Evolutionary conservation across 2,888 invertebrate species (phyloP), one percentile per base, ranked within the genome.

Genomic region (Agrotis exclamationis): DNA sequence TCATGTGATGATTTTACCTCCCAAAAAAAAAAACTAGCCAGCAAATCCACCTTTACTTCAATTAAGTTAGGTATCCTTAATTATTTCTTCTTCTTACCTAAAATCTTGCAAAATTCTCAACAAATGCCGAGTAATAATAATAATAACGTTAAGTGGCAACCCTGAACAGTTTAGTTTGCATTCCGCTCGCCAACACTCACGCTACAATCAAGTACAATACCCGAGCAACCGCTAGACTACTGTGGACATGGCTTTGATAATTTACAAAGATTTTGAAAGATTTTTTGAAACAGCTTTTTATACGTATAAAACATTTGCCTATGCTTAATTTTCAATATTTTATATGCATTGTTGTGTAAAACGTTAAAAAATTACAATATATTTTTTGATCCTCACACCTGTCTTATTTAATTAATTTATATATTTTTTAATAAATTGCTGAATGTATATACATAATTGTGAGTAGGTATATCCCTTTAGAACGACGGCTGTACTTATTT

Each of bases 201-300:
- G 92, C 93, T 93, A 93, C 94, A 94, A 94, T 94, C 94, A 92
- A 93, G 93, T 92, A 93, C 94, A 93, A 94, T 93, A 93, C 93
- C 86, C 91, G 89, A 82, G 77, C 81, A 76, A 54, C 53, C 70
- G 87, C 74, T 45, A 83, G 80, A 48, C 3, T 54, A 80, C 1
- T 74, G 22, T 88, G 89, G 94, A 93, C 81, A 82, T 16, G 79
- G 62, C 85, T 2, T 2, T n/a, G 24, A 2, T 13, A 63, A 57
- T 50, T 45, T 13, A 68, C 22, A 14, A 3, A 6, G 20, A 50
- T 50, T 50, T 3, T 24, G 24, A 24, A 24, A 24, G 24, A 20
- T 44, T 44, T 44, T 45, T 45, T 45, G 3, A 45, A 45, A 14
- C 0, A 45, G 14, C 47, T 3, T 18, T 22, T 48, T 22, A 39